Percentiles rank a stretch among this genome's conserved stretches.
phyloP scores from a whole-genome alignment of 2,113 vertebrate species.

The Notechis scutatus region DNA sequence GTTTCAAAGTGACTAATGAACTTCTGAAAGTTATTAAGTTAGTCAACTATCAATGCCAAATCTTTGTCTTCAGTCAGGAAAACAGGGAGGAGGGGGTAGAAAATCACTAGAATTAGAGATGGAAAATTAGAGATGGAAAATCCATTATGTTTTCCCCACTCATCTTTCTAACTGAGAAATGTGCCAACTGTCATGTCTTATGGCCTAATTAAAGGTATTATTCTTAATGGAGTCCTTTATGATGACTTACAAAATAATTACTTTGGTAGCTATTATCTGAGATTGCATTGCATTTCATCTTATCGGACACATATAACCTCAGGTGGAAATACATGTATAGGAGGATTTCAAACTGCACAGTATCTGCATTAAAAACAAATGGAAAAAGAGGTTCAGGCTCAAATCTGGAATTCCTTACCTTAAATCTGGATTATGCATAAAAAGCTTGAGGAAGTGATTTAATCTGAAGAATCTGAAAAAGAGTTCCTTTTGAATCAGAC shows the following conservation, averaged over 20 bases:
- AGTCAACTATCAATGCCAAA: neutral
- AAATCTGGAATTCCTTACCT: neutral
- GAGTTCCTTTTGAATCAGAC: neutral
- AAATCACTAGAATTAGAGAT: conserved; percentile 23
- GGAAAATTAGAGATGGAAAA: neutral
- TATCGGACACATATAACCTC: neutral
- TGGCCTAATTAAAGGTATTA: conserved; percentile 30
- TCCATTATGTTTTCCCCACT: conserved; percentile 6
- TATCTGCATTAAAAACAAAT: neutral
- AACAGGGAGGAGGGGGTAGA: neutral
- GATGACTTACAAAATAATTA: conserved; percentile 24
- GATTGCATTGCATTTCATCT: neutral
- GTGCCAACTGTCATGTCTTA: conserved; percentile 20
- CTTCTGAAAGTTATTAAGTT: conserved; percentile 16
- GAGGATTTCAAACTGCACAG: neutral
- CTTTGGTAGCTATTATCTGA: neutral
- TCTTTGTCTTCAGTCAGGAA: neutral
- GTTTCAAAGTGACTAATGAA: conserved; percentile 23
- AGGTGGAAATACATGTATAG: neutral
- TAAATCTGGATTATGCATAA: neutral
- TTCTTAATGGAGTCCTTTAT: conserved; percentile 16
- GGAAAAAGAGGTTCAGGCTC: neutral
- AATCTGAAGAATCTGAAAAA: neutral
- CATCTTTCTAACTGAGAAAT: conserved; percentile 22
- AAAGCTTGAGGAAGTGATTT: neutral